Evolutionary conservation across 1,140 invertebrate species (phyloP).

Genomic region (Pectinophora gossypiella): DNA sequence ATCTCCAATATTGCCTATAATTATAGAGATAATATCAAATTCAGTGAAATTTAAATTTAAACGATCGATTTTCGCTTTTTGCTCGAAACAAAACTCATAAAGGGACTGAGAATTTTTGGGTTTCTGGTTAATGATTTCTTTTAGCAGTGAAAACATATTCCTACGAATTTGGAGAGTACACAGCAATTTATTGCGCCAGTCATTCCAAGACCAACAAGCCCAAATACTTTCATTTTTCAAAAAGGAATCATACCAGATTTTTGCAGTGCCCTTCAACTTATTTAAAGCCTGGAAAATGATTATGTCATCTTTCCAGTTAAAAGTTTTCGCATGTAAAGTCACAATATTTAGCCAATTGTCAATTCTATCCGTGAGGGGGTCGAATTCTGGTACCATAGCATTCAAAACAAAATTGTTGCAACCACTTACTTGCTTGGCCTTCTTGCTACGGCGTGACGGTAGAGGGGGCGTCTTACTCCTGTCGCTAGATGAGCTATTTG

Average conservation of each 20-base stretch:
- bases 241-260: constrained; percentile 7
- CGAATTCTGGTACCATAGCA: constrained; percentile 1
- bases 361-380: neutral
- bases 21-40: constrained; percentile 6
- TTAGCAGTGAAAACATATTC: constrained; percentile 3
- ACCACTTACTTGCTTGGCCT: neutral
- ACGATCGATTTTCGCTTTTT: constrained; percentile 2
- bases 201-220: constrained; percentile 3
- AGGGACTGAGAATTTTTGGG: neutral
- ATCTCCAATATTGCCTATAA: constrained; percentile 5
- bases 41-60: constrained; percentile 1
- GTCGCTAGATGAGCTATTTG: too few relatives aligned
- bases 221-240: neutral
- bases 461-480: too few relatives aligned
- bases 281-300: constrained; percentile 5
- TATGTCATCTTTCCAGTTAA: neutral
- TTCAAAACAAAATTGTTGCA: neutral
- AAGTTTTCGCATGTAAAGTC: neutral
- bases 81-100: constrained; percentile 4
- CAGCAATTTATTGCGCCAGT: neutral
- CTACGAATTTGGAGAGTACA: constrained; percentile 4
- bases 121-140: constrained; percentile 3
- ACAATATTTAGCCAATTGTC: constrained; percentile 4
- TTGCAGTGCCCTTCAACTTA: constrained; percentile 2
- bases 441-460: too few relatives aligned